These are phyloP conservation scores for Cyrtonyx montezumae DNA, from an alignment of 2,113 vertebrate genomes.

Conservation along the genomic window DNA sequence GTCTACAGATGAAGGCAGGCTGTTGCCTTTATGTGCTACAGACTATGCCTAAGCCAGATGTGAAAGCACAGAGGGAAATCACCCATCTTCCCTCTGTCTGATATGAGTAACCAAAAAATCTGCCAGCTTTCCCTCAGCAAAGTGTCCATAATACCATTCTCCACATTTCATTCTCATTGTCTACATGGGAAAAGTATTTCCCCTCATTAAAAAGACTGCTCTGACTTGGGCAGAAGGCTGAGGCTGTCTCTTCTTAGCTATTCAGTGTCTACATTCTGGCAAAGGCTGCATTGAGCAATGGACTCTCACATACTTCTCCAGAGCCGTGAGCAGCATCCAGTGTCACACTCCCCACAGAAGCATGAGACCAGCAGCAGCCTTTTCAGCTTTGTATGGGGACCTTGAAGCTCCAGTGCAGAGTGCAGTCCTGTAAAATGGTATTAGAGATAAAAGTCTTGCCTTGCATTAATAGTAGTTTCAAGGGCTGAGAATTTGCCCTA, in stretches of 20 bases:
- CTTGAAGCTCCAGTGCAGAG: background rate
- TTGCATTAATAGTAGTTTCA: background rate
- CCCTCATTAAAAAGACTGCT: background rate
- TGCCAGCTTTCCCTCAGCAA: background rate
- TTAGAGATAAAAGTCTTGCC: background rate
- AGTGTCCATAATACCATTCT: rapidly evolving
- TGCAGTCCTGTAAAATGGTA: background rate
- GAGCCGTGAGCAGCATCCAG: background rate
- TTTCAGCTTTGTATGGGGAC: background rate
- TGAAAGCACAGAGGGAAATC: background rate
- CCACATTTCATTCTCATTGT: background rate
- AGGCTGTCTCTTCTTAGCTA: background rate
- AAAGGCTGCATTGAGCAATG: background rate
- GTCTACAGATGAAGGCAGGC: background rate
- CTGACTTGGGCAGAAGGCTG: background rate
- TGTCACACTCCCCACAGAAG: background rate
- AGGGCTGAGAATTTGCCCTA: background rate
- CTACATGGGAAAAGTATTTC: background rate
- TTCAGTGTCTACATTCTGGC: background rate
- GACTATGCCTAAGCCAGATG: background rate
- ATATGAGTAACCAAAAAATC: rapidly evolving
- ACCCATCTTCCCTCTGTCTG: background rate
- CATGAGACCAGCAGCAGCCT: background rate
- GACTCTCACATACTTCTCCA: background rate
- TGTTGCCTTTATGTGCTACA: background rate